phyloP scores from a whole-genome alignment of 2,113 vertebrate genomes.

The Microcebus ravelobensis region DNA sequence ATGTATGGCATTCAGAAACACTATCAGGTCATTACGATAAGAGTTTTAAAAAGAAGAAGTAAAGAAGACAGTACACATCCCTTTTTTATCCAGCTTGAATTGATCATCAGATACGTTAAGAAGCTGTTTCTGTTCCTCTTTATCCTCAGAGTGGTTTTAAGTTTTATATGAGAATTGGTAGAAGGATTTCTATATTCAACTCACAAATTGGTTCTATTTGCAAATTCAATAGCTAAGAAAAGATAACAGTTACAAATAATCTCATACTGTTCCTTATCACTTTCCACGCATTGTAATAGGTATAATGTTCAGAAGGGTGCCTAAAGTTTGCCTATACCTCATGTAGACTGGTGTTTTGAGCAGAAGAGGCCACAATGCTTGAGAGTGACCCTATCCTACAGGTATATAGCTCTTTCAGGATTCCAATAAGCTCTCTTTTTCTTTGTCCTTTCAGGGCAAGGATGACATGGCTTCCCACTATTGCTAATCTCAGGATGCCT shows the following conservation, averaged over 20 bases:
- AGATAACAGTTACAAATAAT: slow-evolving; percentile 24
- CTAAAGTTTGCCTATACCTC: background rate
- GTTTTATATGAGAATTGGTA: background rate
- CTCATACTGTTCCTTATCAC: background rate
- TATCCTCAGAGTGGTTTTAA: background rate
- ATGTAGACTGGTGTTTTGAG: background rate
- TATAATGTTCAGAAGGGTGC: background rate
- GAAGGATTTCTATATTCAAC: background rate
- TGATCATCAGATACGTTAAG: background rate
- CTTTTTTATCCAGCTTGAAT: slow-evolving; percentile 15
- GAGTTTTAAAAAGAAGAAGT: slow-evolving; percentile 23
- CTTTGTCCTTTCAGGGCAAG: background rate
- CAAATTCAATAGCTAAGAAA: slow-evolving; percentile 4
- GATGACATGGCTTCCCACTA: background rate
- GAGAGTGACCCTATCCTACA: background rate
- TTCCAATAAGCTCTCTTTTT: slow-evolving; percentile 20
- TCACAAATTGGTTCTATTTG: background rate
- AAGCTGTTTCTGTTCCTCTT: background rate
- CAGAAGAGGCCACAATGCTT: background rate
- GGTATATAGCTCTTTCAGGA: background rate
- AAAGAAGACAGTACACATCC: background rate
- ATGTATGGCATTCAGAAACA: background rate
- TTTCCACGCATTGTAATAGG: background rate
- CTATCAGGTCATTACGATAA: background rate
- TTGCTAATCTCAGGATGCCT: background rate